Evolutionary conservation across 2,113 vertebrate genomes (phyloP).

Genomic region (Gobius niger): DNA sequence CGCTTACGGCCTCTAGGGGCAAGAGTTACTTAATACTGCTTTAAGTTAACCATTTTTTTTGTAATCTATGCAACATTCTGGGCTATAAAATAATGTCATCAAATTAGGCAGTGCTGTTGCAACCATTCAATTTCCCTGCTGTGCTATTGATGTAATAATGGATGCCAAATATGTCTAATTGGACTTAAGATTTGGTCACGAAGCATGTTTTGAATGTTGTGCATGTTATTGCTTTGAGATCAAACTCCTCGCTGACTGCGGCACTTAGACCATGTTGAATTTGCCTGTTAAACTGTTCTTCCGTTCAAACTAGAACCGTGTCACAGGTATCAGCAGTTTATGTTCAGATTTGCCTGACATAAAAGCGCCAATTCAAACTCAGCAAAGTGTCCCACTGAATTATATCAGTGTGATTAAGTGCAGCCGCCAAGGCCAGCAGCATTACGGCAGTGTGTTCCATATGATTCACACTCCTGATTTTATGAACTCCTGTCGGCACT

Average conservation of each 20-base stretch:
- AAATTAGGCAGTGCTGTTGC: neutral
- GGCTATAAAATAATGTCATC: neutral
- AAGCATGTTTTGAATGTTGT: neutral
- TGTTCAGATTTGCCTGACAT: neutral
- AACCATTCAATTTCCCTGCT: neutral
- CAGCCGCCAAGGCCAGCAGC: neutral
- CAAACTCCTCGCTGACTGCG: neutral
- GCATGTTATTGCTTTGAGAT: neutral
- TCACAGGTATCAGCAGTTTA: neutral
- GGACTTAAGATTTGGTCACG: neutral
- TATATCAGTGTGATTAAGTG: neutral
- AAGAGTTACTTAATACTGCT: too few relatives aligned
- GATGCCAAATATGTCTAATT: neutral
- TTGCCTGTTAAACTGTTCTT: neutral
- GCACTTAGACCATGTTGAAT: neutral
- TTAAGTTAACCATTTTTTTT: too few relatives aligned
- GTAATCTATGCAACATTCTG: neutral
- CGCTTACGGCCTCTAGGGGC: too few relatives aligned
- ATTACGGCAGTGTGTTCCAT: constrained; percentile 1
- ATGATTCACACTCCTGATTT: constrained; percentile 11
- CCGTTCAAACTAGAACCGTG: neutral
- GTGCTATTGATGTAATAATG: neutral
- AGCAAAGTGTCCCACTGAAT: constrained; percentile 3
- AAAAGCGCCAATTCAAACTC: constrained; percentile 7
- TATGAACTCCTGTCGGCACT: neutral